These are phyloP conservation scores for Xanthia togata DNA, from an alignment of 2,888 invertebrate species.

Conservation along the genomic window DNA sequence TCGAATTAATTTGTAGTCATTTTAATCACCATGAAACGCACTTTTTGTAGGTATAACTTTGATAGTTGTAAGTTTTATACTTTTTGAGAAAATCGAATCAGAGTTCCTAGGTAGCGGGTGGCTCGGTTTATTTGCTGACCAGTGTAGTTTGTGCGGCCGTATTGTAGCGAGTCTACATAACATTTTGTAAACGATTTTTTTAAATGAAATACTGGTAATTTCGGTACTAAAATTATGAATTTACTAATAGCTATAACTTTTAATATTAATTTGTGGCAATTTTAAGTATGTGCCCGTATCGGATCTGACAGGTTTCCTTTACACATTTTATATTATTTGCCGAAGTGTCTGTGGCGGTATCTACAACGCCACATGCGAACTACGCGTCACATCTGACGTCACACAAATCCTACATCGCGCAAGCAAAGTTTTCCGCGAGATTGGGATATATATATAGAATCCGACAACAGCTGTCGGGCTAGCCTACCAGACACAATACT, in stretches of 20 bases:
- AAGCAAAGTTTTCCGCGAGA: constrained; percentile 3
- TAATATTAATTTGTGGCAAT: not conserved
- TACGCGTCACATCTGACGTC: not conserved
- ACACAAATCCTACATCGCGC: constrained; percentile 2
- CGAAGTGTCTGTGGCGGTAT: not conserved
- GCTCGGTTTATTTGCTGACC: too few species aligned
- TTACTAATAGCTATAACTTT: not conserved
- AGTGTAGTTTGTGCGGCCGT: too few species aligned
- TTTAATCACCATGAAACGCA: too few species aligned
- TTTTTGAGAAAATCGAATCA: too few species aligned
- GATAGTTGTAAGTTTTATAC: too few species aligned
- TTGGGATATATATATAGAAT: not conserved
- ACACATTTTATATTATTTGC: not conserved
- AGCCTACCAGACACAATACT: too few species aligned
- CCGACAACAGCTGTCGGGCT: not conserved
- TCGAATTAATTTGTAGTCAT: too few species aligned
- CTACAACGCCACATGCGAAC: not conserved
- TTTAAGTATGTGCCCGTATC: not conserved
- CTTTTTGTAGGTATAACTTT: too few species aligned
- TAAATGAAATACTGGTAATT: not conserved
- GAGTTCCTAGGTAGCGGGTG: too few species aligned
- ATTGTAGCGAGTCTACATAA: too few species aligned
- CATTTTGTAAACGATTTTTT: too few species aligned
- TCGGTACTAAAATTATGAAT: not conserved
- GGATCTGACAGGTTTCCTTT: not conserved